A percentile compares a stretch with the other conserved stretches of the same genome.
phyloP scores from a whole-genome alignment of 2,113 vertebrate species.

The Nesoenas mayeri region DNA sequence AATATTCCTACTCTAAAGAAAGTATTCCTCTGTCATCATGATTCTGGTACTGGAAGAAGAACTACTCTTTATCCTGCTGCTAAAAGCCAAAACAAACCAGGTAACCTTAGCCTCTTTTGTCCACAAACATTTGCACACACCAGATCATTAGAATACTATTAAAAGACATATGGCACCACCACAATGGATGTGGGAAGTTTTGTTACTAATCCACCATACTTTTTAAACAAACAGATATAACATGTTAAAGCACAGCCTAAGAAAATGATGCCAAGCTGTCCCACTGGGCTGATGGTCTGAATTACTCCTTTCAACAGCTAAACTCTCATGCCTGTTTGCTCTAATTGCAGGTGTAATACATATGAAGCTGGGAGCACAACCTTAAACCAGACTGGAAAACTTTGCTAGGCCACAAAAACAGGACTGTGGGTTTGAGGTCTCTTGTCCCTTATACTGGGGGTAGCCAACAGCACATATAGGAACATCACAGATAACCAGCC shows the following conservation, averaged over 20 bases:
- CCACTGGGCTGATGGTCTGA: neutral
- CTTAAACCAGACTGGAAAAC: neutral
- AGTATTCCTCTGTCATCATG: too few species aligned
- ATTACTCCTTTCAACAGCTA: neutral
- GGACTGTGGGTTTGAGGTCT: neutral
- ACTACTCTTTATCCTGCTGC: conserved; percentile 45
- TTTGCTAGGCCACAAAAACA: neutral
- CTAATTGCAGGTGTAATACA: neutral
- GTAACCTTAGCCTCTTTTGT: neutral
- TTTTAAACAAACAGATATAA: neutral
- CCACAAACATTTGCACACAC: neutral
- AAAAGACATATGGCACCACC: neutral
- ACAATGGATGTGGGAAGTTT: neutral
- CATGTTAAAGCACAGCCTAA: neutral
- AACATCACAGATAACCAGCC: neutral
- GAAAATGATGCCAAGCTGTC: neutral
- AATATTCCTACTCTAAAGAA: too few species aligned
- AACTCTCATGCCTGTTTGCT: neutral
- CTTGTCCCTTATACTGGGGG: neutral
- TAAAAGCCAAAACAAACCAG: conserved; percentile 7
- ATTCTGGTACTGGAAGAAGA: too few species aligned
- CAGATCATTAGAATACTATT: neutral
- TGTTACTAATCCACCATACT: neutral
- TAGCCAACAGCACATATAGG: neutral
- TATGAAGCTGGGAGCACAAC: neutral